Evolutionary conservation across 2,797 vertebrate genomes (phyloP).

Genomic region (Dermochelys coriacea): DNA sequence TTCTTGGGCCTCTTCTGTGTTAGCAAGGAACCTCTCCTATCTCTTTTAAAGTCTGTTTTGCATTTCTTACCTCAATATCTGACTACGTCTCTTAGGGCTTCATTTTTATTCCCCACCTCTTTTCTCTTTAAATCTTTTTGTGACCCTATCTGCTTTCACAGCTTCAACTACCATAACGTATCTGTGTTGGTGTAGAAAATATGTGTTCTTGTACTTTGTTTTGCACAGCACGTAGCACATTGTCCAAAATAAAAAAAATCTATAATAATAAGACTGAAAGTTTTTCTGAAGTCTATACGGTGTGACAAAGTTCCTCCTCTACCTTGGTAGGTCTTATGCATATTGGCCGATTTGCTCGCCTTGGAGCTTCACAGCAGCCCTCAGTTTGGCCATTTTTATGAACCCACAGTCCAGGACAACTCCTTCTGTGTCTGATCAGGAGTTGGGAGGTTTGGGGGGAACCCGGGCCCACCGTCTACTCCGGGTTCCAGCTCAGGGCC

Average conservation of each 20-base stretch:
- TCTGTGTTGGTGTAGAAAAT: accelerated
- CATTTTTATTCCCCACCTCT: not conserved
- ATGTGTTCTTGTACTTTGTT: not conserved
- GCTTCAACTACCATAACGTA: not conserved
- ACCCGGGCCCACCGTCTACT: too few species aligned
- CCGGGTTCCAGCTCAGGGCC: too few species aligned
- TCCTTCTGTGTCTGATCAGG: too few species aligned
- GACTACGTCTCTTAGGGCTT: not conserved
- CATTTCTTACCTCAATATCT: not conserved
- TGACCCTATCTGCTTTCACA: not conserved
- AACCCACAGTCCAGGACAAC: too few species aligned
- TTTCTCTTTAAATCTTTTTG: not conserved
- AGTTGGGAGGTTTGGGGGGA: too few species aligned
- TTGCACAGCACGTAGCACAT: not conserved
- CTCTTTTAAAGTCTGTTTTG: not conserved
- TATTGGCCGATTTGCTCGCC: too few species aligned
- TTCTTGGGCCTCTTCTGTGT: not conserved
- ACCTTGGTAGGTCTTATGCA: too few species aligned
- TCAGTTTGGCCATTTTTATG: too few species aligned
- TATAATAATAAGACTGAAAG: not conserved
- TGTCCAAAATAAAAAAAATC: not conserved
- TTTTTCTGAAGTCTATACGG: not conserved
- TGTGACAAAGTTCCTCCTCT: too few species aligned
- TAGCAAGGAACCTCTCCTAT: not conserved
- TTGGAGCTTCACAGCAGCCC: too few species aligned